phyloP scores from a whole-genome alignment of 1,140 invertebrate genomes.

The Batillaria attramentaria region DNA sequence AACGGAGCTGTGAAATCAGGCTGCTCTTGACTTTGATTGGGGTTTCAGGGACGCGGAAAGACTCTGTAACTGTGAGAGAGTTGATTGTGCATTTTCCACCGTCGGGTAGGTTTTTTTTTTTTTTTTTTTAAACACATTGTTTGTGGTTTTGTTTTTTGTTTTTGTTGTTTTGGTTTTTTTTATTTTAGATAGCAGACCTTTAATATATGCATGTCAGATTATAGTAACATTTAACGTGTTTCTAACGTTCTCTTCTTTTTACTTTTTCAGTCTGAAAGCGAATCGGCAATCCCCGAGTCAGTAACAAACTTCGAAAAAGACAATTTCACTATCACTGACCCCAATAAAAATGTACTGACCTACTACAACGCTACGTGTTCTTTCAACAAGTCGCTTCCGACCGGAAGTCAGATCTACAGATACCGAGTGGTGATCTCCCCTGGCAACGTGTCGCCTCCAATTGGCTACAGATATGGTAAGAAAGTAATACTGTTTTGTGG shows the following conservation, averaged over 20 bases:
- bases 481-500: too few relatives aligned
- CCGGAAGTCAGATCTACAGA: not conserved
- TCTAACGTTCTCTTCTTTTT: not conserved
- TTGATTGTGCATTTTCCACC: too few relatives aligned
- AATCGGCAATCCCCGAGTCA: not conserved
- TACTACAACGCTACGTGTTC: not conserved
- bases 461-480: not conserved
- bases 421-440: slow-evolving; percentile 10
- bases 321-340: not conserved
- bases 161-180: not conserved
- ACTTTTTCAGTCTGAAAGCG: not conserved
- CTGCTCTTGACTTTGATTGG: too few relatives aligned
- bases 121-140: not conserved
- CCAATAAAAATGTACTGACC: not conserved
- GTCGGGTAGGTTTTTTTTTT: not conserved
- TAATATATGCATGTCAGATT: not conserved
- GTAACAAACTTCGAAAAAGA: too few relatives aligned
- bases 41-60: too few relatives aligned
- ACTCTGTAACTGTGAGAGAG: too few relatives aligned
- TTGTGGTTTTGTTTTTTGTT: not conserved
- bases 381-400: not conserved
- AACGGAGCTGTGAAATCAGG: too few relatives aligned
- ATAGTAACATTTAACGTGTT: not conserved
- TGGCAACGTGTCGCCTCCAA: not conserved
- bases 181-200: not conserved